Conservation (phyloP, 2,888 invertebrate species). For the Scaptomyza tumidula region DNA sequence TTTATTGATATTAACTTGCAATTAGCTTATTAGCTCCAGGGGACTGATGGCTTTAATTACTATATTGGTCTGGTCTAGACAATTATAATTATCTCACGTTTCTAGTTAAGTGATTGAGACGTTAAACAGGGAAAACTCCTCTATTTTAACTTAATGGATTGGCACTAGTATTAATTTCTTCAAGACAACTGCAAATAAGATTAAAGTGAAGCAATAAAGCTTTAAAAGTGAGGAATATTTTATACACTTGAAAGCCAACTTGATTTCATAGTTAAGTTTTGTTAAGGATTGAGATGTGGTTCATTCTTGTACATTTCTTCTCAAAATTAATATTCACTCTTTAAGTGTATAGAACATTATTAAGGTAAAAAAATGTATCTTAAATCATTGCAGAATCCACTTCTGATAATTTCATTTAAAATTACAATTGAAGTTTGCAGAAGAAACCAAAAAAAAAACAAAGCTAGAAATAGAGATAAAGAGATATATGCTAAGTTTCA, state of each 20-base stretch:
- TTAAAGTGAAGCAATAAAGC: no score
- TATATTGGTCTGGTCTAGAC: constrained; percentile 1
- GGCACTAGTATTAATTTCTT: no score
- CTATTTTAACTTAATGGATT: no score
- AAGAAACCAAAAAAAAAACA: neutral
- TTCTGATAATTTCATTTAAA: neutral
- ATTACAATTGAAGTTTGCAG: neutral
- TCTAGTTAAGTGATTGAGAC: constrained; percentile 1
- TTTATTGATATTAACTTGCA: constrained; percentile 72
- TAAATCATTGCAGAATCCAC: neutral
- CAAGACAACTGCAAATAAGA: no score
- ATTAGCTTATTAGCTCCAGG: constrained; percentile 66
- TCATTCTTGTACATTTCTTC: no score
- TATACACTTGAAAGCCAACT: no score
- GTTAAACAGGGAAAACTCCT: neutral
- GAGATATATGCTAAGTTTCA: neutral
- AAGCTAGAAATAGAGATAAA: neutral
- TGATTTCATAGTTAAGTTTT: no score
- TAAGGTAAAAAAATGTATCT: neutral
- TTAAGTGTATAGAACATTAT: no score
- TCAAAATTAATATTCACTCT: no score
- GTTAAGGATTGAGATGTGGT: no score
- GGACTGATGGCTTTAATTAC: constrained; percentile 10
- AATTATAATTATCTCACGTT: neutral
- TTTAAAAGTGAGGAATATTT: no score